Evolutionary conservation across 2,113 vertebrate genomes (phyloP).

Genomic region (Aythya baeri): DNA sequence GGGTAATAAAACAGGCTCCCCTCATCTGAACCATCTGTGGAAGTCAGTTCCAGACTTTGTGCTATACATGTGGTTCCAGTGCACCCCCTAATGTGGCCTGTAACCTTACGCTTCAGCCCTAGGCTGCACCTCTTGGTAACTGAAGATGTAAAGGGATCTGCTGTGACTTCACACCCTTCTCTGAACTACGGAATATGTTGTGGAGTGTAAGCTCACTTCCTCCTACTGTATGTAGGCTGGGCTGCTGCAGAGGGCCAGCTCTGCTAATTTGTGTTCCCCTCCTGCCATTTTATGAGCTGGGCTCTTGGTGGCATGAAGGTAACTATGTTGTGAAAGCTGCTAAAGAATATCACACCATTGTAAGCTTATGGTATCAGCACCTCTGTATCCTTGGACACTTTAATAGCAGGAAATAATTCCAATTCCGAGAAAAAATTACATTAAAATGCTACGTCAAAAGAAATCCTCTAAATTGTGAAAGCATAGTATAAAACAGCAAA

Average conservation of each 20-base stretch:
- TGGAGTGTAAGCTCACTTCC: not conserved
- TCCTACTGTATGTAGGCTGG: not conserved
- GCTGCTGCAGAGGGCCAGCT: not conserved
- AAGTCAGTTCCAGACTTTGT: not conserved
- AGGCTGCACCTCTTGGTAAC: not conserved
- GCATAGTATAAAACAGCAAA: not conserved
- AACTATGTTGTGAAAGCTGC: not conserved
- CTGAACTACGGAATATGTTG: not conserved
- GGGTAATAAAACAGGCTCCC: not conserved
- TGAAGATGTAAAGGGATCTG: not conserved
- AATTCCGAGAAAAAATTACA: not conserved
- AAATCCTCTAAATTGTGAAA: not conserved
- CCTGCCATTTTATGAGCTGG: rapidly evolving
- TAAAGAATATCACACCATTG: not conserved
- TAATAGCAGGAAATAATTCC: not conserved
- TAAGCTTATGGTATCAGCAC: not conserved
- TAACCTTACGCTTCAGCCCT: not conserved
- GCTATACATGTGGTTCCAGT: not conserved
- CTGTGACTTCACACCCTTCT: not conserved
- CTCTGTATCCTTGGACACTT: not conserved
- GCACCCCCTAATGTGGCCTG: not conserved
- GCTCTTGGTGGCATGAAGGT: not conserved
- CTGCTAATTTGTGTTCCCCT: not conserved
- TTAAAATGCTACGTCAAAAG: not conserved
- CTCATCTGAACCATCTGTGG: not conserved